A percentile compares a stretch with the other conserved stretches of the same genome.
These are phyloP conservation scores for Chesias legatella DNA, from an alignment of 2,888 invertebrate species.

Conservation along the genomic window DNA sequence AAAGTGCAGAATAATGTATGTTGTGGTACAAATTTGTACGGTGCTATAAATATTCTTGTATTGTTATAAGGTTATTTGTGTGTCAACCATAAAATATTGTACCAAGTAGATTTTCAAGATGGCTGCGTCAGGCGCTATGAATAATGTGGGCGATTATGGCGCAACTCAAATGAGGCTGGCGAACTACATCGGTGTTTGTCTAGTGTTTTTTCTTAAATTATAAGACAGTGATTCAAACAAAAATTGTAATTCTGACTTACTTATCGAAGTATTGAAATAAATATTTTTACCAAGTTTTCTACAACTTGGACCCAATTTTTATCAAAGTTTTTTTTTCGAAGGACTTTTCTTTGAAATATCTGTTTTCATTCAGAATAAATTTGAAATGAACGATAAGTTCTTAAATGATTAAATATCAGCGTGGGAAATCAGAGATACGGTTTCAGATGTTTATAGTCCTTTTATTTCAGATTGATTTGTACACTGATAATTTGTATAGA, in stretches of 20 bases:
- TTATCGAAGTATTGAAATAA: not conserved
- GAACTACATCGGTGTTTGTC: no score
- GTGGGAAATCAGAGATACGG: not conserved
- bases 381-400: slow-evolving; percentile 13
- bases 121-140: no score
- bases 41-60: no score
- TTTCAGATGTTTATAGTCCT: not conserved
- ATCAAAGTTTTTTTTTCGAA: not conserved
- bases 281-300: not conserved
- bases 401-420: slow-evolving; percentile 9
- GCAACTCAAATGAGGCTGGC: no score
- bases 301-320: not conserved
- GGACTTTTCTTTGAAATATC: slow-evolving; percentile 2
- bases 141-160: no score
- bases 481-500: no score
- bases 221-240: no score
- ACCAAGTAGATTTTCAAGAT: no score
- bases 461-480: no score
- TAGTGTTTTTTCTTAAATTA: no score
- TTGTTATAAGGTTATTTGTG: no score
- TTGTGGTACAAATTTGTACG: not conserved
- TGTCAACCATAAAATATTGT: no score
- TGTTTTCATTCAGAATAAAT: slow-evolving; percentile 3
- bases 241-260: not conserved
- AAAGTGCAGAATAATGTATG: not conserved